These are phyloP conservation scores for Drosophila rellima DNA, from an alignment of 2,888 invertebrate genomes.

Conservation along the genomic window DNA sequence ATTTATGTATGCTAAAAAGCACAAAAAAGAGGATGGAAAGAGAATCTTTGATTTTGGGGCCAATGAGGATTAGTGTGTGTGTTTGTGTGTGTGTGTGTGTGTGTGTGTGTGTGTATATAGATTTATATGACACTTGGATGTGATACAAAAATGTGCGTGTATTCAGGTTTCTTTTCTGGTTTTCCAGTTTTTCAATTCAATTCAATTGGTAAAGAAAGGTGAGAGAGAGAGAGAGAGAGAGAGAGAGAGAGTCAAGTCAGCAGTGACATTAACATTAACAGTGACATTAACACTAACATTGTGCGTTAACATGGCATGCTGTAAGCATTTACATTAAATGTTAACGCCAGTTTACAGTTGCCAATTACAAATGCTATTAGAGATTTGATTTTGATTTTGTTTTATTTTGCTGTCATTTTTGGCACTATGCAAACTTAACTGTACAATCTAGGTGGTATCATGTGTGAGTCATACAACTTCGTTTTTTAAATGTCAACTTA, in stretches of 20 bases:
- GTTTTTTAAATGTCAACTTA: slow-evolving; percentile 55
- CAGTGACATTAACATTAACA: slow-evolving; percentile 10
- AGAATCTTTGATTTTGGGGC: slow-evolving; percentile 17
- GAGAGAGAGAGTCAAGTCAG: neutral
- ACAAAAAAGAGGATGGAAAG: slow-evolving; percentile 5
- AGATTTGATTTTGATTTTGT: neutral
- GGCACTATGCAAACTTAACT: neutral
- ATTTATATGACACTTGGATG: neutral
- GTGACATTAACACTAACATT: slow-evolving; percentile 8
- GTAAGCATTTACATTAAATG: neutral
- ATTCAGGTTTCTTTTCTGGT: slow-evolving; percentile 21
- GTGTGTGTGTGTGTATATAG: slow-evolving; percentile 1
- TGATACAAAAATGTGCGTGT: neutral
- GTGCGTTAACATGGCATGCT: slow-evolving; percentile 3
- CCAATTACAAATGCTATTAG: neutral
- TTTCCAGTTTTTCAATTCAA: slow-evolving; percentile 6
- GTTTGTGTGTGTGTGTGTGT: neutral
- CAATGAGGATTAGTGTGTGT: slow-evolving; percentile 13
- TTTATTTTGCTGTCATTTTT: neutral
- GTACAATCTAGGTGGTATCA: neutral
- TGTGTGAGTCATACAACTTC: slow-evolving; percentile 17
- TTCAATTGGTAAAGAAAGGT: neutral
- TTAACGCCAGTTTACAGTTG: slow-evolving; percentile 24
- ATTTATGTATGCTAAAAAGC: slow-evolving; percentile 50
- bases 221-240: neutral